Base-by-base conservation (phyloP, 2,797 vertebrate genomes). In the Anguilla pacifica region DNA sequence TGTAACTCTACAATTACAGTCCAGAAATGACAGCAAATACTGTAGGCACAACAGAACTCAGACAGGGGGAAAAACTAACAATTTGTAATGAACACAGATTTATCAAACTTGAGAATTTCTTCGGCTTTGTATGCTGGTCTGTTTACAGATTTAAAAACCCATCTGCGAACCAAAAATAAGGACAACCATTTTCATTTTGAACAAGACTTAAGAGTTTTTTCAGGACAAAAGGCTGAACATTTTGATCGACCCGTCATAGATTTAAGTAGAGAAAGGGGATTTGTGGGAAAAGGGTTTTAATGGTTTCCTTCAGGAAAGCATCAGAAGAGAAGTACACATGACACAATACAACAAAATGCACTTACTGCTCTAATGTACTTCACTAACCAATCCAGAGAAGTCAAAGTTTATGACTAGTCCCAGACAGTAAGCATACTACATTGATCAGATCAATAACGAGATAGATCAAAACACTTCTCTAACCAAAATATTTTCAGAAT, bases 111-210 rank as follows among this genome's bases (percentile, higher is more conserved):
- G 51, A 53, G 51, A 53, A 53, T 55, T 13, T 55, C 7, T 43
- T 43, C 39, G 39, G 39, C 39, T 43, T 43, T 43, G 39, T 43
- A 43, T 43, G 39, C 39, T 43, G 39, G 39, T 43, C 39, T 55
- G 53, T 55, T 55, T 55, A 55, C 53, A 55, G 53, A 13, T 55
- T 55, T 55, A 55, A 55, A 55, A 55, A 55, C 9, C 53, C 39
- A 55, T 13, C 70, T 74, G 70, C 3, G 85, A 31, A 55, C 49
- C 46, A 74, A n/a, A 86, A 77, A 86, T 15, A 35, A 77, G 49
- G 64, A 25, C n/a, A 53, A 7, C 25, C 67, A 74, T 64, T 72
- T 86, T 51, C 15, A 43, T 43, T 43, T 43, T 43, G 39, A 28
- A 53, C 46, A 72, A 43, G 64, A 9, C 28, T 31, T 35, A 31